Evolutionary conservation across 2,113 vertebrate species (phyloP).

Genomic region (Nothoprocta perdicaria): DNA sequence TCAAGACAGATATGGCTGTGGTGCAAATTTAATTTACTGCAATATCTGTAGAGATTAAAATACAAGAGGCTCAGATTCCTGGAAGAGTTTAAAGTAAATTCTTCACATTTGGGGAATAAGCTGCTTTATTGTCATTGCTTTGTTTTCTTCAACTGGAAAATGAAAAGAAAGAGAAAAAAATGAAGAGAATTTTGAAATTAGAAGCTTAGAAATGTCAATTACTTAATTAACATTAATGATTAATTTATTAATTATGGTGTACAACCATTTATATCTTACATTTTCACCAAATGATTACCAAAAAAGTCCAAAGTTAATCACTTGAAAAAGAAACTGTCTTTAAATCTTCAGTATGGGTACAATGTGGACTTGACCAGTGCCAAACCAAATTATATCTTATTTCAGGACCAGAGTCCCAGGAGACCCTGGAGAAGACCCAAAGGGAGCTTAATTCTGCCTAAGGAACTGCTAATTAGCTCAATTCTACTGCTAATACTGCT

Average conservation of each 20-base stretch:
- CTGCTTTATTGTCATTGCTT: background rate
- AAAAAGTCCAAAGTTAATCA: background rate
- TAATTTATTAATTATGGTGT: background rate
- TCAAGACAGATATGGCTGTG: constrained; percentile 25
- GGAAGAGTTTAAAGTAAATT: constrained; percentile 17
- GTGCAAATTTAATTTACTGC: constrained; percentile 27
- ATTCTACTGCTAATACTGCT: background rate
- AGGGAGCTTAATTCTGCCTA: background rate
- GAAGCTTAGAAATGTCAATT: background rate
- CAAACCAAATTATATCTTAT: background rate
- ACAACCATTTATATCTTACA: background rate
- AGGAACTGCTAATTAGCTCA: background rate
- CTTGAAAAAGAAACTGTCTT: background rate
- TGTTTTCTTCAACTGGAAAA: background rate
- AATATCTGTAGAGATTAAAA: constrained; percentile 22
- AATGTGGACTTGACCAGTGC: fast-evolving
- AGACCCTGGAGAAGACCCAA: background rate
- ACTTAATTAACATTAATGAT: background rate
- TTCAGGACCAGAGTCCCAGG: background rate
- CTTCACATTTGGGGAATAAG: constrained; percentile 12
- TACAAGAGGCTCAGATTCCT: background rate
- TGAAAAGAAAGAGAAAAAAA: background rate
- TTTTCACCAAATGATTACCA: background rate
- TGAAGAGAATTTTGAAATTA: background rate
- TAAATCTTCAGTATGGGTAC: background rate